phyloP scores from a whole-genome alignment of 2,797 vertebrate genomes.

The Micromesistius poutassou region DNA sequence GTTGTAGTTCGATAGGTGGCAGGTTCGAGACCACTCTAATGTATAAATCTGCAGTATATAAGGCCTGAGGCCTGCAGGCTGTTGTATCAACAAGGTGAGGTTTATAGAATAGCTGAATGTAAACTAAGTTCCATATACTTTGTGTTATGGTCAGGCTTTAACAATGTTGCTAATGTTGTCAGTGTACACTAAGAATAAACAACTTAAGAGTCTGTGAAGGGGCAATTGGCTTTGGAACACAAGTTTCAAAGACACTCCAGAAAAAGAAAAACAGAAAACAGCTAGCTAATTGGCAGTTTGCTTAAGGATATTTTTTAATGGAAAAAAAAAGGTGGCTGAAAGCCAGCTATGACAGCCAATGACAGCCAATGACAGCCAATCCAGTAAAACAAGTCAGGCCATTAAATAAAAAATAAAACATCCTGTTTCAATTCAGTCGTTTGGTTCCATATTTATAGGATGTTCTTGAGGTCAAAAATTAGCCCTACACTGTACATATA shows the following conservation, averaged over 20 bases:
- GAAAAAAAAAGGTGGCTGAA: conserved; percentile 19
- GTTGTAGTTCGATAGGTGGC: too few relatives aligned
- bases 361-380: conserved; percentile 2
- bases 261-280: conserved; percentile 34
- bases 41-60: not conserved
- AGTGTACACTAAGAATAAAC: conserved; percentile 5
- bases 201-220: conserved; percentile 8
- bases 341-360: conserved; percentile 7
- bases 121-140: not conserved
- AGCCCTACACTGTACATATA: too few relatives aligned
- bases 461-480: not conserved
- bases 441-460: not conserved
- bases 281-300: conserved; percentile 47
- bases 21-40: too few relatives aligned
- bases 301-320: conserved; percentile 43
- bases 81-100: not conserved
- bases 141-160: not conserved
- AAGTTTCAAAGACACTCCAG: conserved; percentile 27
- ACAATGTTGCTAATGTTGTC: not conserved
- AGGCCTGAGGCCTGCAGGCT: not conserved
- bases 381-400: not conserved
- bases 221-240: conserved; percentile 15
- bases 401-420: not conserved
- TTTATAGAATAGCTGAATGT: not conserved
- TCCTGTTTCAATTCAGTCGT: not conserved